A percentile compares a stretch with the other conserved stretches of the same genome.
phyloP scores from a whole-genome alignment of 2,113 vertebrate species.

The Eulemur macaco region DNA sequence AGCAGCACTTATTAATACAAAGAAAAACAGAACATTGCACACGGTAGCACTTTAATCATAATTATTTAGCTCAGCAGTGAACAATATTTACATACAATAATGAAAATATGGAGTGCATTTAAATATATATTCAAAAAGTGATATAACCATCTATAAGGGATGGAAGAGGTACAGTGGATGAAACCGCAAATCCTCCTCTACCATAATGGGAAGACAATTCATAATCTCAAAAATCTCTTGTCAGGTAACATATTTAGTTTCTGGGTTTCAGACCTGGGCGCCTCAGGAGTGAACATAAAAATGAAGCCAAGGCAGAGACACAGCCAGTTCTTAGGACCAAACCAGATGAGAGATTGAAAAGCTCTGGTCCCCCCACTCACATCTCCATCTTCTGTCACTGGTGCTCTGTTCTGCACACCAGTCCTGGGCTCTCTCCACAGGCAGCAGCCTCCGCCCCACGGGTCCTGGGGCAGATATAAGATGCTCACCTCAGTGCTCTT shows the following conservation, averaged over 20 bases:
- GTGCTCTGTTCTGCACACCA: background rate
- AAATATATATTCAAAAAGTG: background rate
- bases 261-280: background rate
- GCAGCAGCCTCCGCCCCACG: background rate
- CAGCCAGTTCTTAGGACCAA: background rate
- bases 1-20: background rate
- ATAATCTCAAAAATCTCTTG: too few relatives aligned
- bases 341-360: background rate
- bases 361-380: too few relatives aligned
- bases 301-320: background rate
- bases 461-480: background rate
- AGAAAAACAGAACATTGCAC: background rate
- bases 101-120: background rate
- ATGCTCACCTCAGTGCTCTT: background rate
- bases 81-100: background rate
- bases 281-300: background rate
- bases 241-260: background rate
- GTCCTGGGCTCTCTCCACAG: background rate
- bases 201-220: background rate
- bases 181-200: background rate
- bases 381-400: too few relatives aligned
- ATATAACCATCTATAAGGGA: background rate
- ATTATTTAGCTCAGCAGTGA: background rate
- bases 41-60: background rate
- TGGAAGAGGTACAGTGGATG: background rate